Conservation (phyloP, 2,113 vertebrate genomes). For the Martes martes region DNA sequence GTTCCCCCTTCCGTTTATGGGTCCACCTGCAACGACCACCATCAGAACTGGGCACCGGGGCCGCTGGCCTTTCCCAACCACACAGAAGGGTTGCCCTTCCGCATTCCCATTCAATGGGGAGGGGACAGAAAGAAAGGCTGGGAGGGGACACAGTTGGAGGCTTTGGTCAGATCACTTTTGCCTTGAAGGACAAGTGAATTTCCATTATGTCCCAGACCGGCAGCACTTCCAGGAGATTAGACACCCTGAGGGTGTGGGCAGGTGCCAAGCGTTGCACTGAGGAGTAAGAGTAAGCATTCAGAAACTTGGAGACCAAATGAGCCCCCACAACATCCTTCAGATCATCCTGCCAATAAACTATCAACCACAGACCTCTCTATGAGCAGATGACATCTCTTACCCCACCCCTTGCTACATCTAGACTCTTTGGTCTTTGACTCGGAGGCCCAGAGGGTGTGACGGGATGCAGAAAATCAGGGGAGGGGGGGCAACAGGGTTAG, state of each 20-base stretch:
- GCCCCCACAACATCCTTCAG: background rate
- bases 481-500: background rate
- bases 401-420: accelerated
- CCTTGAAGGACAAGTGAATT: background rate
- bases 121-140: background rate
- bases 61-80: constrained; percentile 76
- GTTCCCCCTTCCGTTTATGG: constrained; percentile 80
- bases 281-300: background rate
- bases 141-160: background rate
- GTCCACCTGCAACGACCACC: constrained; percentile 82
- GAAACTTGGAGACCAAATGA: background rate
- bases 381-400: background rate
- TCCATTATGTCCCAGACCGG: background rate
- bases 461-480: background rate
- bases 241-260: background rate
- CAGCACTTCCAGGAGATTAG: background rate
- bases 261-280: background rate
- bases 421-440: background rate
- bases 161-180: background rate
- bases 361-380: background rate
- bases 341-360: background rate
- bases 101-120: background rate
- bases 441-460: background rate
- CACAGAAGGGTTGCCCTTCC: constrained; percentile 64
- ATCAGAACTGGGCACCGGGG: constrained; percentile 70